Evolutionary conservation across 2,888 invertebrate species (phyloP).

Genomic region (Slavum lentiscoides): DNA sequence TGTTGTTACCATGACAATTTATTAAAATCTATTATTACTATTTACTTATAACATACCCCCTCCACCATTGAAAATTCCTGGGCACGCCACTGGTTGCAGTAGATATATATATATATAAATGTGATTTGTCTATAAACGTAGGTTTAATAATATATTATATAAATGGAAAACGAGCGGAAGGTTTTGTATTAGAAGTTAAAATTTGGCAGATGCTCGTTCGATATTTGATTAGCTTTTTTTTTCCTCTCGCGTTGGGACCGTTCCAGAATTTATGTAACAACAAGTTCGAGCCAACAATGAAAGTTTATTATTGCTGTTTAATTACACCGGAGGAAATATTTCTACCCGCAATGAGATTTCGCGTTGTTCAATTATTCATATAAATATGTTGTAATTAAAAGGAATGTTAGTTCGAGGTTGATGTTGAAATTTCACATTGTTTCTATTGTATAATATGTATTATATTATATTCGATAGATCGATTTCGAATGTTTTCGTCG

Average conservation of each 20-base stretch:
- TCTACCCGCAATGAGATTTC: conserved; percentile 1
- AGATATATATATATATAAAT: neutral
- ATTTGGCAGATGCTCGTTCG: conserved; percentile 39
- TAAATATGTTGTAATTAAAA: neutral
- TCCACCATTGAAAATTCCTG: too few relatives aligned
- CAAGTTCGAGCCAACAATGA: conserved; percentile 31
- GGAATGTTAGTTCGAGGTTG: neutral
- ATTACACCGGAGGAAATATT: conserved; percentile 3
- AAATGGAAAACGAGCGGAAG: conserved; percentile 2
- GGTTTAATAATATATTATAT: neutral
- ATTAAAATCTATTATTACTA: too few relatives aligned
- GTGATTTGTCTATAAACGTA: neutral
- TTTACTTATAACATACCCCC: too few relatives aligned
- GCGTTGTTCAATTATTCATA: neutral
- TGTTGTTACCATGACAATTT: too few relatives aligned
- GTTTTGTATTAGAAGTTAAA: conserved; percentile 29
- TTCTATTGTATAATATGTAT: too few relatives aligned
- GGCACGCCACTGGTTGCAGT: too few relatives aligned
- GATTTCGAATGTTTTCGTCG: too few relatives aligned
- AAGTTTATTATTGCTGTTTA: conserved; percentile 42
- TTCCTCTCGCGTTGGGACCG: neutral
- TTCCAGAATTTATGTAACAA: conserved; percentile 35
- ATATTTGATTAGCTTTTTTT: conserved; percentile 45
- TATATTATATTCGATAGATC: neutral
- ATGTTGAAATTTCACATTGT: too few relatives aligned